These are phyloP conservation scores for Smittia aterrima DNA, from an alignment of 2,888 invertebrate species.

Conservation along the genomic window DNA sequence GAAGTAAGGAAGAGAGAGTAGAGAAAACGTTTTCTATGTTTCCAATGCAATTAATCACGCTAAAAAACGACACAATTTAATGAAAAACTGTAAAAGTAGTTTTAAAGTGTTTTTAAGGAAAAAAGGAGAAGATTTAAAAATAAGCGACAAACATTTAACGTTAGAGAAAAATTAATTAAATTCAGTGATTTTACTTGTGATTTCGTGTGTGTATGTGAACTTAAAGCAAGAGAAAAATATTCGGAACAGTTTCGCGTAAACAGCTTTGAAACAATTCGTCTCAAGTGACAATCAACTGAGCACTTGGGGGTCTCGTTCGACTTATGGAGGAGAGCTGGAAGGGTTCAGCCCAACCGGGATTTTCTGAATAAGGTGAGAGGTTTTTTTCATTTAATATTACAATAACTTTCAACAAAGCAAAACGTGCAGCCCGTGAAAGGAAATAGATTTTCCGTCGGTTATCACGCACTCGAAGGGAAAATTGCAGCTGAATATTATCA, in stretches of 20 bases:
- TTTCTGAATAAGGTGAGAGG: constrained; percentile 37
- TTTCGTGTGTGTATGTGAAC: neutral
- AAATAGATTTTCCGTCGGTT: neutral
- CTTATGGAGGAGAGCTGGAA: constrained; percentile 41
- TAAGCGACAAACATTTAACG: neutral
- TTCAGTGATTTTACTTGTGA: constrained; percentile 18
- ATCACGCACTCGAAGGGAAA: neutral
- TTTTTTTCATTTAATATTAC: constrained; percentile 22
- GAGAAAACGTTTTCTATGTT: too few relatives aligned
- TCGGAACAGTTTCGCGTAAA: neutral
- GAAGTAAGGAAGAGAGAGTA: neutral
- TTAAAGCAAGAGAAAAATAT: neutral
- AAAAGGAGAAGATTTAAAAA: neutral
- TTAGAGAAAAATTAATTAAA: constrained; percentile 5
- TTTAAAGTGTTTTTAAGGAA: constrained; percentile 11
- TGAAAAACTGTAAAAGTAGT: neutral
- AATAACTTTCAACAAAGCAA: too few relatives aligned
- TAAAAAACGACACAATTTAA: neutral
- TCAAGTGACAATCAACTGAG: constrained; percentile 33
- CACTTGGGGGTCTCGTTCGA: constrained; percentile 30
- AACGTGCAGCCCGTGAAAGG: too few relatives aligned
- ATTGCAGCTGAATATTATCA: neutral
- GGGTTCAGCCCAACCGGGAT: constrained; percentile 38
- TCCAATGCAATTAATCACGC: neutral
- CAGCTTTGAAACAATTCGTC: neutral